These are phyloP conservation scores for Stichodactyla helianthus DNA, from an alignment of 64 coral and sea anemone genomes.

Conservation along the genomic window DNA sequence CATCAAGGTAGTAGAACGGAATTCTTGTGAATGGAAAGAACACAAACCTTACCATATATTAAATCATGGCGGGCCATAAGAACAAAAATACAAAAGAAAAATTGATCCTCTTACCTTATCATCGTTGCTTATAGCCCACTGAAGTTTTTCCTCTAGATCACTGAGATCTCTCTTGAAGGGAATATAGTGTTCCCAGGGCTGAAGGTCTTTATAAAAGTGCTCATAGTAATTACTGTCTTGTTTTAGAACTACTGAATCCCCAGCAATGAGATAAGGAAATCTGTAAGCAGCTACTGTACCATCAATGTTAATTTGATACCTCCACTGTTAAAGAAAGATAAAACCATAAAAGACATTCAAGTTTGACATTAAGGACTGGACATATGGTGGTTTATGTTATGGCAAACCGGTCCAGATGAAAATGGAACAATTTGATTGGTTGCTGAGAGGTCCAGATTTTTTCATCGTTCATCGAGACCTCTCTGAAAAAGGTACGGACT, in stretches of 20 bases:
- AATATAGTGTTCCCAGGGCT: slow-evolving; percentile 89
- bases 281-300: slow-evolving; percentile 97
- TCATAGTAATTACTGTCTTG: slow-evolving; percentile 94
- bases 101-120: slow-evolving; percentile 48
- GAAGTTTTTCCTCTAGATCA: slow-evolving; percentile 63
- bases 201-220: slow-evolving; percentile 91
- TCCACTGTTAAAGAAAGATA: slow-evolving; percentile 57
- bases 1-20: no score
- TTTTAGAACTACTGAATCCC: slow-evolving; percentile 81
- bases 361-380: no score
- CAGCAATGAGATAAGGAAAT: slow-evolving; percentile 81
- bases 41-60: no score
- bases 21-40: no score
- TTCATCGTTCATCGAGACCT: no score
- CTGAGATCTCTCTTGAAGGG: slow-evolving; percentile 94
- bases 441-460: no score
- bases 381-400: no score
- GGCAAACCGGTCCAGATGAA: no score
- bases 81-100: background rate
- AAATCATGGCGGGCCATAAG: no score
- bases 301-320: slow-evolving; percentile 94
- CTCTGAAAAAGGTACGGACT: no score
- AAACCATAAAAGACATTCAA: slow-evolving; percentile 30
- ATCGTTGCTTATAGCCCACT: slow-evolving; percentile 90
- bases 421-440: no score